phyloP scores from a whole-genome alignment of 2,888 invertebrate species.

The Tenthredo mesomela region DNA sequence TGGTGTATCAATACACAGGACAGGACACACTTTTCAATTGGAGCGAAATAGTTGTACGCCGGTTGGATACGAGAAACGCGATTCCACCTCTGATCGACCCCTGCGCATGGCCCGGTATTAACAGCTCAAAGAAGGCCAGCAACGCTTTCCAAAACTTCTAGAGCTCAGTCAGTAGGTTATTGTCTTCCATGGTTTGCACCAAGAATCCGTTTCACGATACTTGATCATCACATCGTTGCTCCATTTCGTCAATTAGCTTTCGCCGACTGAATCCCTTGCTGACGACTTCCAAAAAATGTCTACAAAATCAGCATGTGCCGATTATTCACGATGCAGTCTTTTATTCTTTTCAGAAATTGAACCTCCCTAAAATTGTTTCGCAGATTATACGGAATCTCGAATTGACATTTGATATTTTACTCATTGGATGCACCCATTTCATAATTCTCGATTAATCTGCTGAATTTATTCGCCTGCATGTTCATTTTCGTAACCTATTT shows the following conservation, averaged over 20 bases:
- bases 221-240: background rate
- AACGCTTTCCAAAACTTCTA: background rate
- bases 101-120: no score
- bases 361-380: background rate
- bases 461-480: background rate
- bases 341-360: background rate
- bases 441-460: background rate
- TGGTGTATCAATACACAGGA: conserved; percentile 65
- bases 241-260: background rate
- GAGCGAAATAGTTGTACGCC: conserved; percentile 64
- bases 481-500: background rate
- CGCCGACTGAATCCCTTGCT: background rate
- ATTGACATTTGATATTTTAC: background rate
- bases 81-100: conserved; percentile 22
- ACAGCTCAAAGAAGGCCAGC: conserved; percentile 35
- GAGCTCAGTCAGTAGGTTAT: conserved; percentile 23
- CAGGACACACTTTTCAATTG: conserved; percentile 65
- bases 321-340: background rate
- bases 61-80: conserved; percentile 39
- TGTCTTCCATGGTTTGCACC: background rate
- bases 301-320: background rate
- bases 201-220: background rate
- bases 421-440: background rate
- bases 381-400: no score
- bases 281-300: background rate